phyloP scores from a whole-genome alignment of 2,113 vertebrate species.

The Aplodontia rufa region DNA sequence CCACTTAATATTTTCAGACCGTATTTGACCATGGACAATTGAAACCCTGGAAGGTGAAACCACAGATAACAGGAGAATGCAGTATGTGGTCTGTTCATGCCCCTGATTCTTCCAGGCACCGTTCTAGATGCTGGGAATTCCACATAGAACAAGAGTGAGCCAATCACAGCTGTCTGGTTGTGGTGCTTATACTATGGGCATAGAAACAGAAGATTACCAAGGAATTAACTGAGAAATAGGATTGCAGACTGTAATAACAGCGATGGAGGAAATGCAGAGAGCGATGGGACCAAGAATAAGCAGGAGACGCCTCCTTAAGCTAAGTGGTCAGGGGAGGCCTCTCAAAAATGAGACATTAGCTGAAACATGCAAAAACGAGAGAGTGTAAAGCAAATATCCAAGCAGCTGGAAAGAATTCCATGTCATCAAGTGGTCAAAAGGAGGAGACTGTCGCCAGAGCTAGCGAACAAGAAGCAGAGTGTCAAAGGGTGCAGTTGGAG shows the following conservation, averaged over 20 bases:
- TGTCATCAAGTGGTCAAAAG: not conserved
- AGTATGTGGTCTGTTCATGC: fast-evolving
- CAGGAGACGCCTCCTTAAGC: not conserved
- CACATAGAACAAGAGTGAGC: not conserved
- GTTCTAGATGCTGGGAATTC: not conserved
- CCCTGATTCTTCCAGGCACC: not conserved
- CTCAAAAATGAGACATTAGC: not conserved
- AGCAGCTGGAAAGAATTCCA: not conserved
- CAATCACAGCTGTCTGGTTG: not conserved
- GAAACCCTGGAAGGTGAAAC: not conserved
- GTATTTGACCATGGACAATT: not conserved
- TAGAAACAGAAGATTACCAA: not conserved
- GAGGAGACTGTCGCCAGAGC: not conserved
- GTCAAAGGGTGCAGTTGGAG: not conserved
- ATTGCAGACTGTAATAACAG: not conserved
- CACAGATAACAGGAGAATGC: not conserved
- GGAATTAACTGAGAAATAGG: not conserved
- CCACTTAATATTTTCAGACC: not conserved
- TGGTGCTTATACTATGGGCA: not conserved
- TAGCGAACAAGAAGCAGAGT: not conserved
- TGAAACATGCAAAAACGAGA: not conserved
- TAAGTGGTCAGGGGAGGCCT: not conserved
- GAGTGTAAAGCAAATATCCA: not conserved
- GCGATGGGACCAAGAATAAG: not conserved
- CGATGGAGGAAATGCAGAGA: not conserved